Evolutionary conservation across 2,797 vertebrate genomes (phyloP), one percentile per base, ranked within the genome.

Genomic region (Arvicola amphibius): DNA sequence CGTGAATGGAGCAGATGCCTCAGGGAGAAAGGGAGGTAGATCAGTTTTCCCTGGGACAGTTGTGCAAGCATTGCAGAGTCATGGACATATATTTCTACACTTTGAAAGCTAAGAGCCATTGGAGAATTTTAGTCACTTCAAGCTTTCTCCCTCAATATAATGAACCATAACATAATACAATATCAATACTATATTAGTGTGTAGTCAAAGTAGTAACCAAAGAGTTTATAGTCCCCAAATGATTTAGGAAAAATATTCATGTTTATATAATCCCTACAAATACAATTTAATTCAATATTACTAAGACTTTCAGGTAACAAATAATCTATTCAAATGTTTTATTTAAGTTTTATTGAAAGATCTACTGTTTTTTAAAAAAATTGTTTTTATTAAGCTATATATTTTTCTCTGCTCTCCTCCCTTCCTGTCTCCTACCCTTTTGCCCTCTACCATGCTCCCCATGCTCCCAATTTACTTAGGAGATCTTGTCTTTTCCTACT

Each of bases 1-100:
- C 95, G 94, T 34, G 97, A 95, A 96, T 91, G 0, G 2, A 78
- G 86, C 97, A 81, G 69, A 81, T 79, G 27, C 34, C n/a, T 14
- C 32, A 27, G 56, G 86, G 65, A 76, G 19, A 76, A 85, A 97
- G 51, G 51, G 90, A 95, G 74, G 46, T n/a, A 88, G 10, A 56
- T n/a, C 94, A 90, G 34, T n/a, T 40, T 40, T 97, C 76, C 53
- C 83, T 34, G 81, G 63, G 92, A 14, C 11, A 17, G 21, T 61
- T 61, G 2, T 94, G 73, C 78, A 86, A 96, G 81, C 53, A 81
- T 73, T 56, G 73, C 1, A 81, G 43, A 51, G 80, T 53, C 95
- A 74, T 43, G 92, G 92, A 88, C 48, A 43, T 59, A 73, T 95
- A 92, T 69, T 48, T 53, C 34, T 74, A 81, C 25, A 40, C n/a